Evolutionary conservation across 2,888 invertebrate genomes (phyloP), one percentile per base, ranked within the genome.

Genomic region (Cephus rjabovi): DNA sequence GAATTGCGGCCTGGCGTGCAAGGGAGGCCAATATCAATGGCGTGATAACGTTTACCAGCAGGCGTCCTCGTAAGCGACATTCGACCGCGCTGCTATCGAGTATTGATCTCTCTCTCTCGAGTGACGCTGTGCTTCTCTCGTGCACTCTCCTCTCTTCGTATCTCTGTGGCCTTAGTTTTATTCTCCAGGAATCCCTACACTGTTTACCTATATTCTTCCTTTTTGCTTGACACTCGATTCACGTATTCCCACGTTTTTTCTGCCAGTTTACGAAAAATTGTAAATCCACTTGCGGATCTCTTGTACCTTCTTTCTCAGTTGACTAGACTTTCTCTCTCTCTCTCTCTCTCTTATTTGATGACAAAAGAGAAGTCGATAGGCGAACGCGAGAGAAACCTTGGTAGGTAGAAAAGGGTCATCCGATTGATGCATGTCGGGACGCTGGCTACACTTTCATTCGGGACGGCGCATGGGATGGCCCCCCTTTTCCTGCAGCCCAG

Each of bases 41-140:
- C 15, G 34, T 9, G 71, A 71, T 12, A 71, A 34, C 71, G 31
- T 71, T 71, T 34, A 34, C 31, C 33, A 71, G 30, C 70, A 12
- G 70, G n/a, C 33, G 33, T 30, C 70, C 40, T 40, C 4, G 4
- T 40, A 40, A 37, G 40, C 75, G 77, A 77, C 69, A 75, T 15
- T 77, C 37, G 73, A 76, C 78, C 69, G 75, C 79, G 75, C 77
- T 75, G 77, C 73, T 78, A 76, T 76, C 68, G 76, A 77, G 76
- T 81, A 81, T 81, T 81, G 81, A 81, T 81, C 78, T 81, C 69
- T 74, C 11, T 34, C 34, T 34, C 34, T 34, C 34, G 34, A 34
- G 69, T 75, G 77, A 77, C 76, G 75, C 73, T 34, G 68, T 73
- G 74, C 74, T n/a, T 73, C 68, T 74, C 34, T 37, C 40, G 56